Evolutionary conservation across 1,140 invertebrate species (phyloP).

Genomic region (Lepidurus arcticus): DNA sequence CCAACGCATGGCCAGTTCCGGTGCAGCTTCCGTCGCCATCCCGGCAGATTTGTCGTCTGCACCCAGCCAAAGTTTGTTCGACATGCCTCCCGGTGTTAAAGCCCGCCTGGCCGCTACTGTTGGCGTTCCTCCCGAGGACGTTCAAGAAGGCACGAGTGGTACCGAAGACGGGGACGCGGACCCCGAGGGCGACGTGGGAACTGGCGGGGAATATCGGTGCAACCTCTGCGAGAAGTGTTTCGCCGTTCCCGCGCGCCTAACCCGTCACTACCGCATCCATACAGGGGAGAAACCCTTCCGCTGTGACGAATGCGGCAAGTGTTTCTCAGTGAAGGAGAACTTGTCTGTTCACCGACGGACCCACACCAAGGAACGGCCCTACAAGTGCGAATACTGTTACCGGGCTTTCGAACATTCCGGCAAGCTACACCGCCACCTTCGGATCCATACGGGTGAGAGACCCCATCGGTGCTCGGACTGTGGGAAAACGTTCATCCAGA

Average conservation of each 20-base stretch:
- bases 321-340: constrained; percentile 87
- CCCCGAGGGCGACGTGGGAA: neutral
- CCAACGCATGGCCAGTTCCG: neutral
- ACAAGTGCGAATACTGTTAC: constrained; percentile 82
- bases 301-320: constrained; percentile 87
- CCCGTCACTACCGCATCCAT: constrained; percentile 83
- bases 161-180: neutral
- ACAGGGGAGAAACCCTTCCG: constrained; percentile 79
- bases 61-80: neutral
- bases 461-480: constrained; percentile 78
- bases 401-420: constrained; percentile 88
- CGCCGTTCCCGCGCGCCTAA: constrained; percentile 80
- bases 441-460: constrained; percentile 78
- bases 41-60: neutral
- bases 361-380: constrained; percentile 76
- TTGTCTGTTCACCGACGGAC: constrained; percentile 84
- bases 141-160: too few relatives aligned
- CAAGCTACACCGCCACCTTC: constrained; percentile 77
- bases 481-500: constrained; percentile 80
- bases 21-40: neutral
- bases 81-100: neutral
- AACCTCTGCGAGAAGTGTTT: constrained; percentile 88
- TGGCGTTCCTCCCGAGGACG: neutral
- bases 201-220: constrained; percentile 62
- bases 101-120: neutral